Evolutionary conservation across 2,888 invertebrate genomes (phyloP).

Genomic region (Aphodius sticticus): DNA sequence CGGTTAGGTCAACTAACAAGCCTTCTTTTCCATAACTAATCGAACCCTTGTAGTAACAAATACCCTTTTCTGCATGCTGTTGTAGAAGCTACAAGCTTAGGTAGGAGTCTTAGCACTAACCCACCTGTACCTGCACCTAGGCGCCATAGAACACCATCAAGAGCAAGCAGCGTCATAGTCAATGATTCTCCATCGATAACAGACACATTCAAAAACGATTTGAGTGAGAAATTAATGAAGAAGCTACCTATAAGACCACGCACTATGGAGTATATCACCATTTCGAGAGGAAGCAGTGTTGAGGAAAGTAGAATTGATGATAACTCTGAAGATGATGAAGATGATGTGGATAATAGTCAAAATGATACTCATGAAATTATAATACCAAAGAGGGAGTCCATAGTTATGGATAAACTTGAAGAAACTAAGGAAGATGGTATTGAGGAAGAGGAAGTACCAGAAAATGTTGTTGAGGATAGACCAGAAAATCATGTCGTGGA

Average conservation of each 20-base stretch:
- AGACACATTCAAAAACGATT: conserved; percentile 5
- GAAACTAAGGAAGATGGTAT: not conserved
- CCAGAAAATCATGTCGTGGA: not conserved
- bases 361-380: not conserved
- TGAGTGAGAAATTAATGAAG: not conserved
- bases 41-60: conserved; percentile 25
- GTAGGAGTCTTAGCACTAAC: conserved; percentile 31
- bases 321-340: not conserved
- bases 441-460: not conserved
- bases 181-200: conserved; percentile 8
- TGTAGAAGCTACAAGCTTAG: conserved; percentile 43
- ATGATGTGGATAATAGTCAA: not conserved
- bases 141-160: conserved; percentile 23
- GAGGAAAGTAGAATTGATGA: not conserved
- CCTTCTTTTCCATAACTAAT: conserved; percentile 11
- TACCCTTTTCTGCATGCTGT: conserved; percentile 53
- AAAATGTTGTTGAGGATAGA: not conserved
- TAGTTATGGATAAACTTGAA: not conserved
- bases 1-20: conserved; percentile 5
- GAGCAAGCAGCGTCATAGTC: not conserved
- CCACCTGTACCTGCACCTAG: conserved; percentile 33
- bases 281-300: not conserved
- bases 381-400: not conserved
- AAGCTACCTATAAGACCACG: not conserved
- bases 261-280: not conserved